phyloP scores from a whole-genome alignment of 2,797 vertebrate genomes.

The Pelodytes ibericus region DNA sequence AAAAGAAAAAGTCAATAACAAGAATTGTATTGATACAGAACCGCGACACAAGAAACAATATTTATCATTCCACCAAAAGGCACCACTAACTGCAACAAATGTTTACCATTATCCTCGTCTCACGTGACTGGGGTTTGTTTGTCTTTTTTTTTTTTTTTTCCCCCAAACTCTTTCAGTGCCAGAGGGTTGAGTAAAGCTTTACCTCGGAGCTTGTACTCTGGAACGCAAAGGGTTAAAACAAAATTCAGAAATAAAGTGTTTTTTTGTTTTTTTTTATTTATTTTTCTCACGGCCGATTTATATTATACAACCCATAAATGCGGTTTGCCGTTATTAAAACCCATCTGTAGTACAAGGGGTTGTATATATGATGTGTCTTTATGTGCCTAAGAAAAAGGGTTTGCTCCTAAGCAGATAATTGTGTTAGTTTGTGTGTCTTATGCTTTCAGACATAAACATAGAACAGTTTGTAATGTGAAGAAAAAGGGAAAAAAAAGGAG shows the following conservation, averaged over 20 bases:
- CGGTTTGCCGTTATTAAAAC: too few species aligned
- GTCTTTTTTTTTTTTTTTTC: too few species aligned
- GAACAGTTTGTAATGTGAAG: neutral
- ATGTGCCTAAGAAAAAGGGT: too few species aligned
- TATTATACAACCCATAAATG: too few species aligned
- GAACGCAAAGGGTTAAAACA: neutral
- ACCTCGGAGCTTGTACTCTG: too few species aligned
- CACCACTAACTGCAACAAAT: neutral
- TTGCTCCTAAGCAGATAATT: neutral
- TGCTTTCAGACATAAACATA: neutral
- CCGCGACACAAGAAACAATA: neutral
- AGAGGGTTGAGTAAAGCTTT: too few species aligned
- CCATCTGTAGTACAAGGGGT: too few species aligned
- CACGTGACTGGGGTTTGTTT: neutral
- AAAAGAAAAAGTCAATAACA: neutral
- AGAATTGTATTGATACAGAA: neutral
- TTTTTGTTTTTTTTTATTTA: too few species aligned
- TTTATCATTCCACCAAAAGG: neutral
- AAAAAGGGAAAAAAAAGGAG: constrained; percentile 40
- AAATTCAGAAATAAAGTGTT: neutral
- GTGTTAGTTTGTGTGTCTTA: neutral
- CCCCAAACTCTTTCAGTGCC: too few species aligned
- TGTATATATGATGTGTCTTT: too few species aligned
- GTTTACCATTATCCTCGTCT: neutral
- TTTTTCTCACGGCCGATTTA: too few species aligned